Base-by-base conservation (phyloP, 2,888 invertebrate genomes). In the Apamea monoglypha region DNA sequence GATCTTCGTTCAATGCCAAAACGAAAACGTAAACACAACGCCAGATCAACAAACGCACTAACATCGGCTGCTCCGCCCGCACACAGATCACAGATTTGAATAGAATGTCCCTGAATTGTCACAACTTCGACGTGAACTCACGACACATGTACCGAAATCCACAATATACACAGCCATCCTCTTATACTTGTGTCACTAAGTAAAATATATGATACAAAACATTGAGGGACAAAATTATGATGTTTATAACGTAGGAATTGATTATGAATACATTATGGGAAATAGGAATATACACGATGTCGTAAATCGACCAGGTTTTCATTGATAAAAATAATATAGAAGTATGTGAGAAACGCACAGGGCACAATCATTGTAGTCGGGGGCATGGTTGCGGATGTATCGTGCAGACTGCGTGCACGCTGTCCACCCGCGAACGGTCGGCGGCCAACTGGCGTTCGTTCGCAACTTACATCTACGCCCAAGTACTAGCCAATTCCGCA, bases 281-380 rank as follows among this genome's bases (percentile, higher is more conserved):
- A 82, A 44, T 67, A 77, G 25, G 32, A 83, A 74, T 73, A 74
- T 66, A 82, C 77, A 85, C 76, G 66, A 61, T 80, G 74, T 87
- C 73, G 73, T 85, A 73, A 86, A 80, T 59, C 56, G 29, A 71
- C 78, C 64, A 87, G 64, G 72, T 86, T 88, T 87, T 89, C 84
- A 91, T 88, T 88, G 81, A 91, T 77, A 67, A 82, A 83, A 83
- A 78, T 66, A 81, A 76, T 81, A 80, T 64, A 85, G 29, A 80
- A 84, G 81, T 78, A 89, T 89, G 79, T 87, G 88, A 83, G 84
- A 91, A 92, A 97, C 97, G 95, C 94, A 96, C 96, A 97, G 93
- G 96, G 96, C 93, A 97, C 96, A 93, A 97, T 95, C 96, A 96
- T 96, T 90, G 97, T 96, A 87, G 96, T 96, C 89, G 97, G 97